Percentiles rank a stretch among this genome's conserved stretches.
Evolutionary conservation across 2,797 vertebrate species (phyloP).

Genomic region (Iguana delicatissima): DNA sequence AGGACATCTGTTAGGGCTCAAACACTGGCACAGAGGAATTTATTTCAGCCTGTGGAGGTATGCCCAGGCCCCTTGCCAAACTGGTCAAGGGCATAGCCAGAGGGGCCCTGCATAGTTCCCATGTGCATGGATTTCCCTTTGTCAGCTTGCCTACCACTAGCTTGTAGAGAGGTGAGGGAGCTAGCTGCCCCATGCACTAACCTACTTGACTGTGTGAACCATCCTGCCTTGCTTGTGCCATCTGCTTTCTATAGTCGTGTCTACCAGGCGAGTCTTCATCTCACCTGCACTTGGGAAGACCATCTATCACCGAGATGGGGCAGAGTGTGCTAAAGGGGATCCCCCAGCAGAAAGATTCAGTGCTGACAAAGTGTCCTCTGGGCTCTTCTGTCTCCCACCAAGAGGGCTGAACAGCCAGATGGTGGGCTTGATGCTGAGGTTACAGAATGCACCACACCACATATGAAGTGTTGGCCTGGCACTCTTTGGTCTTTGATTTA

Average conservation of each 20-base stretch:
- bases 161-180: not conserved
- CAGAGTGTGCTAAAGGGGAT: not conserved
- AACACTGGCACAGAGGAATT: not conserved
- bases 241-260: slow-evolving; percentile 22
- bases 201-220: not conserved
- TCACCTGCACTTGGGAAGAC: slow-evolving; percentile 36
- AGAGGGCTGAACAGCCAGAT: not conserved
- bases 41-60: not conserved
- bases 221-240: not conserved
- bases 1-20: not conserved
- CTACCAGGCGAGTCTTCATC: slow-evolving; percentile 17
- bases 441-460: not conserved
- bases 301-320: slow-evolving; percentile 3
- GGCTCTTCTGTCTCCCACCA: not conserved
- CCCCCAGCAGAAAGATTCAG: not conserved
- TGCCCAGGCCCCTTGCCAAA: not conserved
- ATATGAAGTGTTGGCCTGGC: not conserved
- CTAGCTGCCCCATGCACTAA: not conserved
- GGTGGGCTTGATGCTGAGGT: not conserved
- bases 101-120: not conserved
- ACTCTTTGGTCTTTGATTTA: slow-evolving; percentile 11
- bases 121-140: slow-evolving; percentile 30
- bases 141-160: not conserved
- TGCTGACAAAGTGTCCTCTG: not conserved
- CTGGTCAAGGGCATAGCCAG: not conserved